Percentiles rank a stretch among this genome's conserved stretches.
Evolutionary conservation across 2,113 vertebrate genomes (phyloP).

Genomic region (Microtus ochrogaster): DNA sequence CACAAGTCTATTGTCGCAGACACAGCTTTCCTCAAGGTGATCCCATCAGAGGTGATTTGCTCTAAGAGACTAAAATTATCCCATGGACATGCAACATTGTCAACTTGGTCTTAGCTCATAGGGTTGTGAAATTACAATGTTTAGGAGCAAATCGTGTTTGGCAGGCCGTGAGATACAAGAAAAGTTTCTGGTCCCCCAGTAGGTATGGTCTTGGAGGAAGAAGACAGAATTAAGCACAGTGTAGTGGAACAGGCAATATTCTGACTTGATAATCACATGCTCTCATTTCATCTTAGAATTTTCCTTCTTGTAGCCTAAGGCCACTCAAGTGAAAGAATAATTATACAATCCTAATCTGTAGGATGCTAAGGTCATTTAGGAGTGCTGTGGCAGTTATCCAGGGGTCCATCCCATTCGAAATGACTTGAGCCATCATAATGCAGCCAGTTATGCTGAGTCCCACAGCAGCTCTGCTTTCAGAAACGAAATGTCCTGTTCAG

Average conservation of each 20-base stretch:
- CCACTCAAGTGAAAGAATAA: neutral
- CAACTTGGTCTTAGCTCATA: neutral
- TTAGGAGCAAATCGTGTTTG: neutral
- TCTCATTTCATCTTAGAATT: neutral
- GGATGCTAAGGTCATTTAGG: slow-evolving; percentile 44
- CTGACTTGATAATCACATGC: neutral
- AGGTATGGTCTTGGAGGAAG: neutral
- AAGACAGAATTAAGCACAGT: neutral
- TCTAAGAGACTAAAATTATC: slow-evolving; percentile 39
- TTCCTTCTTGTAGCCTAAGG: neutral
- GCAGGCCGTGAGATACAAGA: neutral
- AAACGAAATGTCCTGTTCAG: slow-evolving; percentile 48
- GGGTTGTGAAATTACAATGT: neutral
- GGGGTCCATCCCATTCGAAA: neutral
- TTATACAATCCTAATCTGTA: neutral
- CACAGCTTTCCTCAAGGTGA: neutral
- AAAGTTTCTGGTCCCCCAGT: neutral
- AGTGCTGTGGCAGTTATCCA: slow-evolving; percentile 22
- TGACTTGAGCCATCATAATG: slow-evolving; percentile 15
- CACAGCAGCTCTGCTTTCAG: slow-evolving; percentile 29
- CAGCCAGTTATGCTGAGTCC: slow-evolving; percentile 11
- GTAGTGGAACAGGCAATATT: neutral
- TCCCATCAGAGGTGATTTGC: neutral
- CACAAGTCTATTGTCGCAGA: neutral
- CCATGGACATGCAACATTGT: neutral